Evolutionary conservation across 92 coral and sea anemone genomes (phyloP).

Genomic region (Epizoanthus fatuus): DNA sequence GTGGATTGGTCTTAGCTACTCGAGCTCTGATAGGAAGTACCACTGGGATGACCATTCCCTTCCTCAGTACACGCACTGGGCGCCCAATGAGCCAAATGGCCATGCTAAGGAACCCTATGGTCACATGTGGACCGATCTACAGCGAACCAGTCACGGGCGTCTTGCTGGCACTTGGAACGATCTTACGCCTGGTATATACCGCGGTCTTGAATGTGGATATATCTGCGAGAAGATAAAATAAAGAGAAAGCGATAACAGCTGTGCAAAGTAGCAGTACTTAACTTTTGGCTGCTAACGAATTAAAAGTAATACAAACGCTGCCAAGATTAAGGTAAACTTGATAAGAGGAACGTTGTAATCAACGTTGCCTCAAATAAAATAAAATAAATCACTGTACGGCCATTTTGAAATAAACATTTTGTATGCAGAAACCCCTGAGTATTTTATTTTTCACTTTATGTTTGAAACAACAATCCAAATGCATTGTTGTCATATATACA

Average conservation of each 20-base stretch:
- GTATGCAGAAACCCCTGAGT: too few relatives aligned
- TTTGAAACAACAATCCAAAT: too few relatives aligned
- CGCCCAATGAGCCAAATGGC: constrained; percentile 29
- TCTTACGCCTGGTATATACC: neutral
- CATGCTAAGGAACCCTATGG: neutral
- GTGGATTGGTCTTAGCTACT: neutral
- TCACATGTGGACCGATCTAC: constrained; percentile 16
- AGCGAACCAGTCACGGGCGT: neutral
- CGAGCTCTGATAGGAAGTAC: neutral
- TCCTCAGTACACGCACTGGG: constrained; percentile 23
- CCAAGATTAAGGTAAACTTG: too few relatives aligned
- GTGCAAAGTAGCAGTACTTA: neutral
- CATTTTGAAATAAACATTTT: too few relatives aligned
- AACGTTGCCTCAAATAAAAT: too few relatives aligned
- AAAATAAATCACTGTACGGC: too few relatives aligned
- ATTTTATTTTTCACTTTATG: too few relatives aligned
- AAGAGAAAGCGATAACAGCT: too few relatives aligned
- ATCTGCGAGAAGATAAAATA: neutral
- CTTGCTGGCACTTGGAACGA: constrained; percentile 13
- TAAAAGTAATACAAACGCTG: too few relatives aligned
- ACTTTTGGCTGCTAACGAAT: neutral
- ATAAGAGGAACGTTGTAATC: too few relatives aligned
- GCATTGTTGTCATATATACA: too few relatives aligned
- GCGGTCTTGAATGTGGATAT: neutral
- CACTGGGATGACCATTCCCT: constrained; percentile 14